Evolutionary conservation across 1,140 invertebrate species (phyloP), one percentile per base, ranked within the genome.

Genomic region (Meloidogyne chitwoodi): DNA sequence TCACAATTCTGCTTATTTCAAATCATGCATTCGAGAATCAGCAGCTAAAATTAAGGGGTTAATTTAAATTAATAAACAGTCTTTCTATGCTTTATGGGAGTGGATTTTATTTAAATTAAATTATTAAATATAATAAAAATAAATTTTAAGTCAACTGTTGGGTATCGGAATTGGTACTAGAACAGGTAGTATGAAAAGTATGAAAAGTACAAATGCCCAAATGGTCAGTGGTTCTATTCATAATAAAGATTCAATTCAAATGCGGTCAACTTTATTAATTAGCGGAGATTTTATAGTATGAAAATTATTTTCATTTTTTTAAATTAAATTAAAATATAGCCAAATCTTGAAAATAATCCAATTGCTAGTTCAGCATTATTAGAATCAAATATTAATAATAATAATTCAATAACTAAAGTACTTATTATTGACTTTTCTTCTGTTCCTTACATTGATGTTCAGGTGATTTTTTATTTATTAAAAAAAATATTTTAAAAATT

Each of bases 91-190:
- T 6, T 38, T 10, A 38, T 6, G n/a, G n/a, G n/a, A n/a, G n/a
- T n/a, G n/a, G n/a, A n/a, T n/a, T n/a, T n/a, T n/a, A n/a, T 38
- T 38, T 38, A 38, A 3, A 31, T 3, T 31, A 38, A 38, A 38
- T 38, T 8, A 0, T 10, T 38, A 38, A 38, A 38, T 38, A 31
- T n/a, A n/a, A n/a, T n/a, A n/a, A n/a, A n/a, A 31, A 3, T 31
- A 31, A 41, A 2, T 38, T 78, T 80, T 72, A 41, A 81, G 81
- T 22, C 81, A 82, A 73, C 77, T 82, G 56, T 70, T 82, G 29
- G 81, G 81, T 22, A 74, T 83, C n/a, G 81, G 81, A 63, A 79
- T 82, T 64, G 81, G 81, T 27, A 82, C 81, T 12, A 79, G 81
- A 29, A 75, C 81, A 24, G 81, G 81, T 14, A 81, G 78, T 27